These are phyloP conservation scores for Ammodytes marinus DNA, from an alignment of 2,113 vertebrate species.

Conservation along the genomic window DNA sequence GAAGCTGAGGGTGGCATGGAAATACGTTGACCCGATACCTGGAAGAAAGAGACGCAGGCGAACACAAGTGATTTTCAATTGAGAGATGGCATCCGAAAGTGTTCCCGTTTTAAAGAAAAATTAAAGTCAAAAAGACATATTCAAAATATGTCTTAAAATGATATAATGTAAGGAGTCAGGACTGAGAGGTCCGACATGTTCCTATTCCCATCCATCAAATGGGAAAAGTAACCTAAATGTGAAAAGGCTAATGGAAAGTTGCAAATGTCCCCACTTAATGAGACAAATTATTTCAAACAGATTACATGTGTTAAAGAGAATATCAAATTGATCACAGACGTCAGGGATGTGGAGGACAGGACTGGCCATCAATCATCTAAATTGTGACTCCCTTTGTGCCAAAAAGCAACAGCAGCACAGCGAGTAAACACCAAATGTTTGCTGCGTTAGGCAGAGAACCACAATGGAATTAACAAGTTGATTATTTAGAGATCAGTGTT, in stretches of 20 bases:
- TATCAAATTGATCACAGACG: not conserved
- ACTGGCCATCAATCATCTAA: not conserved
- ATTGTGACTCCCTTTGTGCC: not conserved
- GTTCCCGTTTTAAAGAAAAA: not conserved
- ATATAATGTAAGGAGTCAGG: too few relatives aligned
- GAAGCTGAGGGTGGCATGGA: slow-evolving; percentile 98
- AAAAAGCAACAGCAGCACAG: not conserved
- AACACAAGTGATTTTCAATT: not conserved
- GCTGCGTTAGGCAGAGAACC: not conserved
- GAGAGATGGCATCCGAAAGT: not conserved
- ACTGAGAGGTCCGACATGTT: not conserved
- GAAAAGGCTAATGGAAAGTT: not conserved
- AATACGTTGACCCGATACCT: slow-evolving; percentile 98
- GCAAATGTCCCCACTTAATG: not conserved
- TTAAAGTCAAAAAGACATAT: not conserved
- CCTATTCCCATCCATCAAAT: not conserved
- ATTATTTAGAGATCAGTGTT: not conserved
- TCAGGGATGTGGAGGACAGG: not conserved
- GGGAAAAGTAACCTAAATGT: not conserved
- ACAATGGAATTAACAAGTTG: not conserved
- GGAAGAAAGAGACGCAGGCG: slow-evolving; percentile 44
- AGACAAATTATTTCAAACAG: not conserved
- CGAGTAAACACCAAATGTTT: not conserved
- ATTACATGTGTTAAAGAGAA: not conserved
- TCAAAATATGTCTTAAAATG: too few relatives aligned